Conservation (phyloP, 2,113 vertebrate species). For the Macrotis lagotis region DNA sequence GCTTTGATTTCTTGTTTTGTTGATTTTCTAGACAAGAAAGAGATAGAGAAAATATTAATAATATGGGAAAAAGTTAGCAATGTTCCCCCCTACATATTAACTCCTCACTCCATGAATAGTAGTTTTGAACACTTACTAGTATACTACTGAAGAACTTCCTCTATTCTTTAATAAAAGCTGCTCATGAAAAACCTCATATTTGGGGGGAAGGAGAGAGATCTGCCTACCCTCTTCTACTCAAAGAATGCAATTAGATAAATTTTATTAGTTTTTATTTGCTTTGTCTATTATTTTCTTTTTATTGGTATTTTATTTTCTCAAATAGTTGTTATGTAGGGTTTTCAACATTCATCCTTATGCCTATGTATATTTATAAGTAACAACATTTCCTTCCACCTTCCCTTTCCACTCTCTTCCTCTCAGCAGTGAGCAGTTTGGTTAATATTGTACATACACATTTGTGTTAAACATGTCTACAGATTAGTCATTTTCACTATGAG, state of each 20-base stretch:
- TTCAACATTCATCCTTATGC: no score
- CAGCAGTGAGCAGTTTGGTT: no score
- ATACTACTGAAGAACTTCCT: neutral
- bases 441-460: no score
- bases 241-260: neutral
- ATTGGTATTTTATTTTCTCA: no score
- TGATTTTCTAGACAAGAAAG: neutral
- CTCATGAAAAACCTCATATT: no score
- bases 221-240: neutral
- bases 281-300: no score
- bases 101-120: neutral
- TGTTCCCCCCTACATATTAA: neutral
- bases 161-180: neutral
- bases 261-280: neutral
- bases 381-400: no score
- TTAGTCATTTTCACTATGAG: no score
- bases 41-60: neutral
- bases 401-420: no score
- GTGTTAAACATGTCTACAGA: no score
- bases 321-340: no score
- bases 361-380: no score
- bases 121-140: neutral
- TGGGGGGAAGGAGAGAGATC: neutral
- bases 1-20: neutral
- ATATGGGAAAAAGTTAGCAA: neutral